phyloP scores from a whole-genome alignment of 2,888 invertebrate genomes.

The Zootermopsis nevadensis region DNA sequence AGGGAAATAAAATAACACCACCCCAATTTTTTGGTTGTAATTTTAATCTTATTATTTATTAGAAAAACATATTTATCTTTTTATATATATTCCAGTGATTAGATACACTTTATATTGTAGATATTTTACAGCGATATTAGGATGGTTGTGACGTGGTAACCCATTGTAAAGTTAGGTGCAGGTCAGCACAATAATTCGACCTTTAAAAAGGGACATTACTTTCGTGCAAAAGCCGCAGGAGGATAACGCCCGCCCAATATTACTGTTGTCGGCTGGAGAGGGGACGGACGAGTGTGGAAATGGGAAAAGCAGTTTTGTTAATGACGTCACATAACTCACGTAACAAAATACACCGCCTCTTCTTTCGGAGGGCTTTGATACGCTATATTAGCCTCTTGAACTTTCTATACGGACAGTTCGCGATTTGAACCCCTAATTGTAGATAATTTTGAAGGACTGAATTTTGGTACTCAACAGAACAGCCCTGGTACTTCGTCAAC shows the following conservation, averaged over 20 bases:
- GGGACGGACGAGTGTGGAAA: not conserved
- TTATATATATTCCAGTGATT: too few species aligned
- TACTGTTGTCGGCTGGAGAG: not conserved
- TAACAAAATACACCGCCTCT: not conserved
- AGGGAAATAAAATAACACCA: too few species aligned
- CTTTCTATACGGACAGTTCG: not conserved
- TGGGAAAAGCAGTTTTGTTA: not conserved
- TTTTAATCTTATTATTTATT: too few species aligned
- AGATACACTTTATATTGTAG: not conserved
- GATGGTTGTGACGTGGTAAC: not conserved
- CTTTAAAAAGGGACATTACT: not conserved
- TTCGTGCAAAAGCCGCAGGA: not conserved
- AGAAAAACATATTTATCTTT: too few species aligned
- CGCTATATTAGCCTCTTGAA: not conserved
- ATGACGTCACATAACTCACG: conserved; percentile 12
- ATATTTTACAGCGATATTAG: not conserved
- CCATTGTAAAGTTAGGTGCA: not conserved
- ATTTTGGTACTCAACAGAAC: not conserved
- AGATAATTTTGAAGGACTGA: not conserved
- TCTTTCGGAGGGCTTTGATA: not conserved
- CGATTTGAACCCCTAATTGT: not conserved
- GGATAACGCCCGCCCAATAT: not conserved
- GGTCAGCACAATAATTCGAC: not conserved
- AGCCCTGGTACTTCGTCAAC: too few species aligned
- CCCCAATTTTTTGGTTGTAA: too few species aligned